Base-by-base conservation (phyloP, 2,113 vertebrate species). In the Zosterops pallidus region DNA sequence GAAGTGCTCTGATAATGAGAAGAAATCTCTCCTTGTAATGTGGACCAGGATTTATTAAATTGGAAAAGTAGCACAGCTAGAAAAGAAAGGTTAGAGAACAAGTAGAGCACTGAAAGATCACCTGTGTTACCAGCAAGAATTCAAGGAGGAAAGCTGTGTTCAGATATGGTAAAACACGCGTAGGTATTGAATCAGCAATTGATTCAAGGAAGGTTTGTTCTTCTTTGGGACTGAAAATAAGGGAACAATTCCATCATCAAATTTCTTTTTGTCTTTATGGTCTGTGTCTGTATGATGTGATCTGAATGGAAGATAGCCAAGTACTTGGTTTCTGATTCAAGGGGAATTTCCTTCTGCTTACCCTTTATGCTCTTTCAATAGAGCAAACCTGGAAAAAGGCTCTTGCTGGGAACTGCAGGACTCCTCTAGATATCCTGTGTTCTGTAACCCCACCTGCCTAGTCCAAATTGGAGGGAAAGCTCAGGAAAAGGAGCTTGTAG, bases 281-380 rank as follows among this genome's bases (percentile, higher is more conserved):
- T 37, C 2, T 69, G 14, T 20, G 16, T 46, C 24, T 85, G 1
- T 50, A 24, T 63, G 49, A 37, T 2, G 12, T 56, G 53, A 53
- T 35, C 44, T 78, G 42, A 83, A 75, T 26, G 49, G 47, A 46
- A 81, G 55, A 53, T n/a, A 39, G 23, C 21, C 5, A 49, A 78
- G 23, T 37, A 13, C 23, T 72, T 62, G 14, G 22, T 49, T 72
- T 82, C 42, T 87, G 60, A 71, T 87, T 17, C 41, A 72, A 81
- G 31, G 14, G 31, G 37, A n/a, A 46, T 67, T 71, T 29, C 37
- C 19, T 52, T 52, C 44, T 67, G 46, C 46, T 49, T 22, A 17
- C 31, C 13, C 8, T 9, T 87, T 37, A 12, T 0, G 1, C 0
- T 3, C 26, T 85, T 75, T 49, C 26, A 33, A 5, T 35, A 50